Evolutionary conservation across 2,113 vertebrate genomes (phyloP).

Genomic region (Forbesichthys agassizii): DNA sequence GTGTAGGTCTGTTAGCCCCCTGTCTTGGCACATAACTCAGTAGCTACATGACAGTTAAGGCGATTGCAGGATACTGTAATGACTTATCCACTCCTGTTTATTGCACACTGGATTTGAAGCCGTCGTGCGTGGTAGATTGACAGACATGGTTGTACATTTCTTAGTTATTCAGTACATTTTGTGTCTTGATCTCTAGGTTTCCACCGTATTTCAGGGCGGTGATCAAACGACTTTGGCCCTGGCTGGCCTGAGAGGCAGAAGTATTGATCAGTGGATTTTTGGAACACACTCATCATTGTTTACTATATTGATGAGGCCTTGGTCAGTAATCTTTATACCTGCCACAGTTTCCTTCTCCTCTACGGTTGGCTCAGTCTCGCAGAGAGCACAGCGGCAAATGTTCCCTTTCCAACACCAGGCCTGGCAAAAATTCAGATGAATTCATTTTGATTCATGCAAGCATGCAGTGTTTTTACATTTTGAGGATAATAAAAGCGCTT

Average conservation of each 20-base stretch:
- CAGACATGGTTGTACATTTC: constrained; percentile 4
- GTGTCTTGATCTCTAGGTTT: constrained; percentile 30
- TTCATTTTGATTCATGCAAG: background rate
- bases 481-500: background rate
- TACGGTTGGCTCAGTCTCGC: constrained; percentile 3
- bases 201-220: constrained; percentile 27
- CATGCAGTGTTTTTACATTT: background rate
- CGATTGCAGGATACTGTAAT: constrained; percentile 14
- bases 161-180: background rate
- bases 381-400: background rate
- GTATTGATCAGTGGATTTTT: constrained; percentile 39
- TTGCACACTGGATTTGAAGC: constrained; percentile 25
- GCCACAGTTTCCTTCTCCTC: constrained; percentile 23
- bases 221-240: constrained; percentile 33
- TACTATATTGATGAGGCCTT: constrained; percentile 44
- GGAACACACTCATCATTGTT: constrained; percentile 57
- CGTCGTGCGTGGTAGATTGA: constrained; percentile 4
- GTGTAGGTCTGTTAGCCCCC: background rate
- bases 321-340: constrained; percentile 9
- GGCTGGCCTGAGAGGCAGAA: constrained; percentile 10
- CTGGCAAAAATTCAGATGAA: background rate
- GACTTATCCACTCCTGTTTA: constrained; percentile 19
- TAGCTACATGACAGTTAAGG: constrained; percentile 13
- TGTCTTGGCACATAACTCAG: constrained; percentile 20
- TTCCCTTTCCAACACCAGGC: background rate